Evolutionary conservation across 2,113 vertebrate genomes (phyloP), one percentile per base, ranked within the genome.

Genomic region (Speoplatyrhinus poulsoni): DNA sequence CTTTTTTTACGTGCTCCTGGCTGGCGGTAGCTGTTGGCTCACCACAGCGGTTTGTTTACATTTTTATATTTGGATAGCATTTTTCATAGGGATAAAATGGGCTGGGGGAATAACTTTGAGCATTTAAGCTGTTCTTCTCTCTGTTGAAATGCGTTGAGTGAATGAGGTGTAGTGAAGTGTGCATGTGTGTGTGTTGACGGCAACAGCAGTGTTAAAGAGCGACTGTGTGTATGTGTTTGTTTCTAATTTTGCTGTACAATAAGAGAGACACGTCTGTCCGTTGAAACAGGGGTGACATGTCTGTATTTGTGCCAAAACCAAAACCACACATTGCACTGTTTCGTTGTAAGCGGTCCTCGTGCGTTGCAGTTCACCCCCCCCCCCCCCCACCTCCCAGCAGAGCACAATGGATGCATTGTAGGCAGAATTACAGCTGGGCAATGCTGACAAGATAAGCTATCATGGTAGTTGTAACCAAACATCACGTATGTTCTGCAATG

Each of bases 11-110:
- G 36, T 41, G 36, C 50, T 41, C 53, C 55, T 17, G 9, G 47
- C 58, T 56, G 72, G 17, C 0, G 26, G 19, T 7, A 3, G 54
- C 46, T 17, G 15, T 3, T 1, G 3, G 54, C 69, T 60, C 64
- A 9, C 50, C 5, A n/a, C 52, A 26, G 26, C 56, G 4, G 60
- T 75, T 65, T 74, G 72, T 81, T 86, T 82, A 82, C 74, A 77
- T 77, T 80, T 86, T 76, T 73, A 65, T 73, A 81, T 64, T 55
- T 50, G 12, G 17, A 0, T 1, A 9, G 17, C 26, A 32, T 64
- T 19, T 46, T 49, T 70, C 12, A 2, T 9, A 16, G 3, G 9
- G 12, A 6, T 0, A 0, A n/a, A 9, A 26, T 9, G 33, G 1
- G 36, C 36, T 41, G 7, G 6, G 36, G 36, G 36, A 41, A 41